Evolutionary conservation across 2,113 vertebrate genomes (phyloP), one percentile per base, ranked within the genome.

Genomic region (Pagrus major): DNA sequence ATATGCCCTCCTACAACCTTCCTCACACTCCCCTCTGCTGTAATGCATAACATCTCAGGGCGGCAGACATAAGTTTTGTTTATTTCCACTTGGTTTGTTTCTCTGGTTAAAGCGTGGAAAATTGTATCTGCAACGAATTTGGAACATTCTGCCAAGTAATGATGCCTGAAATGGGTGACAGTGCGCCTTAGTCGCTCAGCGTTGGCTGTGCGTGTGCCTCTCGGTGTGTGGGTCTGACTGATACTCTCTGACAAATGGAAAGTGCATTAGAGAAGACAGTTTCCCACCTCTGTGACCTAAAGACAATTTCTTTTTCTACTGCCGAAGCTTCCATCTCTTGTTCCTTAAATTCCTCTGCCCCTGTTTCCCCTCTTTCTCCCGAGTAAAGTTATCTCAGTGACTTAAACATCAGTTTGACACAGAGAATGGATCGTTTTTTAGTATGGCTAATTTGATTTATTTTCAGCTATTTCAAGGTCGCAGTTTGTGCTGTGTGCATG

Each of bases 241-340:
- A 86, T 86, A 71, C 76, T 44, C 67, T 52, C 78, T 90, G 86
- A 89, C 80, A 90, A 91, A 92, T 91, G 78, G 77, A 82, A 67
- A 81, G 78, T 76, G 80, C 59, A 90, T 91, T 74, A 69, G 70
- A 86, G 78, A 86, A 77, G 87, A 85, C 88, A 88, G 83, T 81
- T 71, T 74, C 77, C 51, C 85, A 78, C 74, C 81, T 85, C 70
- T 61, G 52, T 82, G 85, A 91, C 86, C 86, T 46, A 7, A 63
- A 79, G 78, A 76, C 74, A 79, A 59, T 78, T 60, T 81, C 23
- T 84, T 81, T 60, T 74, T 42, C 67, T 61, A 47, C 68, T 72
- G 39, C 54, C 15, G 20, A 58, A 60, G 31, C 52, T 51, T 77
- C 47, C 61, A 41, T 64, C 39, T 68, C 20, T 18, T 51, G 54